Evolutionary conservation across 2,888 invertebrate genomes (phyloP).

Genomic region (Agrochola litura): DNA sequence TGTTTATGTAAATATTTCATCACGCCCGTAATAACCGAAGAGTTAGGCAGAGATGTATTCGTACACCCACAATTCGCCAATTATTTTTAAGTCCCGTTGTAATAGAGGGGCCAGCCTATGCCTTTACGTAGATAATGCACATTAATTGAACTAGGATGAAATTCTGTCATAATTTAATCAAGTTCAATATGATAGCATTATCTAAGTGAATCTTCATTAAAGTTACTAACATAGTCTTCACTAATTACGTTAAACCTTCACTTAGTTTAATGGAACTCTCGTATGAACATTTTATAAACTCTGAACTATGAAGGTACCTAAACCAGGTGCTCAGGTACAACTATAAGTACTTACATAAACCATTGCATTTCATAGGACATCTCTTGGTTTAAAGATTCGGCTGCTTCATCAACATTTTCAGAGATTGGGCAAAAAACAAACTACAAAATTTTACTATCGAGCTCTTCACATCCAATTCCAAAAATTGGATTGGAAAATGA

Average conservation of each 20-base stretch:
- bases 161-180: slow-evolving; percentile 1
- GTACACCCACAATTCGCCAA: too few species aligned
- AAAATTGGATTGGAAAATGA: neutral
- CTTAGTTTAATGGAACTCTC: slow-evolving; percentile 22
- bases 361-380: neutral
- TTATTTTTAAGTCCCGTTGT: too few species aligned
- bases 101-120: too few species aligned
- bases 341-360: neutral
- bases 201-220: slow-evolving; percentile 3
- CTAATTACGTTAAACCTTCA: slow-evolving; percentile 15
- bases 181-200: neutral
- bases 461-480: too few species aligned
- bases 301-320: neutral
- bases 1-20: too few species aligned
- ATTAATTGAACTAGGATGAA: neutral
- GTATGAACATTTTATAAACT: neutral
- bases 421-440: neutral
- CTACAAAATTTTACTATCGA: too few species aligned
- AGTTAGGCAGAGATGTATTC: too few species aligned
- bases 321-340: neutral
- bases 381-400: neutral
- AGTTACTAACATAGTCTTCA: slow-evolving; percentile 11
- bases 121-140: neutral
- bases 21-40: too few species aligned
- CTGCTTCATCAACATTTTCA: neutral